A percentile compares a stretch with the other conserved stretches of the same genome.
These are phyloP conservation scores for Polypterus senegalus DNA, from an alignment of 2,113 vertebrate species.

Conservation along the genomic window DNA sequence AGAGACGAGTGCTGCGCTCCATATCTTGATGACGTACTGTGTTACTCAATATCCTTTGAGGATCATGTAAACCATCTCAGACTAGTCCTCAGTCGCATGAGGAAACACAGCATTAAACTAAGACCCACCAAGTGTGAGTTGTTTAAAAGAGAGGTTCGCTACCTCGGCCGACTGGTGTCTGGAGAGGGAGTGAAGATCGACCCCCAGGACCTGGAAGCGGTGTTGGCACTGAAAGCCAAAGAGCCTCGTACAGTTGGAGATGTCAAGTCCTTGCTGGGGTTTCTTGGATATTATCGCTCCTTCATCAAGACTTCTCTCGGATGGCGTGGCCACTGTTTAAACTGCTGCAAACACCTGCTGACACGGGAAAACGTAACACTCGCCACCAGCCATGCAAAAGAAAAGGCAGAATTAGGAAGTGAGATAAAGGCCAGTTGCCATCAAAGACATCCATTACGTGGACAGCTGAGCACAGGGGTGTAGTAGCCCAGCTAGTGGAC, in stretches of 20 bases:
- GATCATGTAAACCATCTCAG: too few species aligned
- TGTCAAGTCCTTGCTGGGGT: too few species aligned
- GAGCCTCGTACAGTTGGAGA: too few species aligned
- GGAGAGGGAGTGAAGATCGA: too few species aligned
- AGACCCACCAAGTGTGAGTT: background rate
- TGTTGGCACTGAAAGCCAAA: too few species aligned
- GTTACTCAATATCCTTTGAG: constrained; percentile 2
- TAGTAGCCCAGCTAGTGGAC: background rate
- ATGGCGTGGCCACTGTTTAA: constrained; percentile 8
- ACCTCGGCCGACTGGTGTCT: too few species aligned
- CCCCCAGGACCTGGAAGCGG: too few species aligned
- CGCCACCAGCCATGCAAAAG: background rate
- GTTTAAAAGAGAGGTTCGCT: too few species aligned
- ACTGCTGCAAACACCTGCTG: background rate
- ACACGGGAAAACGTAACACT: background rate
- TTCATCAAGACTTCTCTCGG: too few species aligned
- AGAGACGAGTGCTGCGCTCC: constrained; percentile 16
- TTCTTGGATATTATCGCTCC: too few species aligned
- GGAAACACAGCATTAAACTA: too few species aligned
- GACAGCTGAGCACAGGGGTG: background rate
- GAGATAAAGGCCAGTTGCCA: background rate
- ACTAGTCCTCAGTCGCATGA: too few species aligned
- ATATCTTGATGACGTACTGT: constrained; percentile 13
- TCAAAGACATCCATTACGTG: constrained; percentile 8
- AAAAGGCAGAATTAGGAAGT: background rate